Evolutionary conservation across 2,113 vertebrate species (phyloP).

Genomic region (Mustela lutreola): DNA sequence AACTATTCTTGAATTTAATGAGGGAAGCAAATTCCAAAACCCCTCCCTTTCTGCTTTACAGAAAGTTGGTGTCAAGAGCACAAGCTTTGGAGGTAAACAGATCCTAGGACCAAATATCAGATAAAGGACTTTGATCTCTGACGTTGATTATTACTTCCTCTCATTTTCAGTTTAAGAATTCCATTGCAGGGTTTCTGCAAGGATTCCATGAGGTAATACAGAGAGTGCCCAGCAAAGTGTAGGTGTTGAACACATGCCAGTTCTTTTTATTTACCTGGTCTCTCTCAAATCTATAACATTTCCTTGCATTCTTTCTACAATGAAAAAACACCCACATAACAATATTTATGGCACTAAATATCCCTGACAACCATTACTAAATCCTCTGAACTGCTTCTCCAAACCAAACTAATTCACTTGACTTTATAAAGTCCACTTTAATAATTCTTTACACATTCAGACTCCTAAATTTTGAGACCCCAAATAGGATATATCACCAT

Average conservation of each 20-base stretch:
- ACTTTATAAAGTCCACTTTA: conserved; percentile 22
- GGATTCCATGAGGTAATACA: background rate
- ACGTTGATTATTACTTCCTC: conserved; percentile 1
- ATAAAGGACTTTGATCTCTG: conserved; percentile 22
- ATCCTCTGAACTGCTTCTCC: background rate
- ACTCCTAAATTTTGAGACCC: background rate
- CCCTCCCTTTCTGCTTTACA: background rate
- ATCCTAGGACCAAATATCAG: background rate
- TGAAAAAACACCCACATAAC: background rate
- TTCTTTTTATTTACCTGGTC: background rate
- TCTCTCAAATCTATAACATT: background rate
- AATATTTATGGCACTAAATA: conserved; percentile 29
- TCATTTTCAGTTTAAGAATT: background rate
- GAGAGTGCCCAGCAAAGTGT: background rate
- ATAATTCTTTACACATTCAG: conserved; percentile 18
- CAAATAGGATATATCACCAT: background rate
- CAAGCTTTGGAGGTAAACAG: background rate
- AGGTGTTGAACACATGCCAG: background rate
- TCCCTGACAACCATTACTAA: conserved; percentile 23
- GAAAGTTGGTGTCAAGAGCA: background rate
- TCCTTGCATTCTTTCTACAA: conserved; percentile 11
- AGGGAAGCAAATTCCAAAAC: background rate
- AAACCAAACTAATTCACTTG: background rate
- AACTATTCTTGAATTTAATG: conserved; percentile 26
- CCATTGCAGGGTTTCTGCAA: conserved; percentile 6